phyloP scores from a whole-genome alignment of 1,140 invertebrate species.

The Aethina tumida region DNA sequence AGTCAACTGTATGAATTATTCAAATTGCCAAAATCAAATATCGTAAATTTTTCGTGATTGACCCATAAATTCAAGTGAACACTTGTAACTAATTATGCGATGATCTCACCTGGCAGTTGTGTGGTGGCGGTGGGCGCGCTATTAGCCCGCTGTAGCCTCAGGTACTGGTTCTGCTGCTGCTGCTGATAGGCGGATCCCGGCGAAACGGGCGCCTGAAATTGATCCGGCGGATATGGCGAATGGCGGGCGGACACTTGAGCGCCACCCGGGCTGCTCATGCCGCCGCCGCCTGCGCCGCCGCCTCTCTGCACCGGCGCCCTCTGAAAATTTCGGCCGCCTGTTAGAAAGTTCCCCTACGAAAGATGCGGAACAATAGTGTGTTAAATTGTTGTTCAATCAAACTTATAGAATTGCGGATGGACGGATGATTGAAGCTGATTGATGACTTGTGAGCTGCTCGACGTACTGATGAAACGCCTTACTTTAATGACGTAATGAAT shows the following conservation, averaged over 20 bases:
- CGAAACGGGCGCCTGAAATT: slow-evolving; percentile 45
- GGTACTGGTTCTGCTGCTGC: slow-evolving; percentile 47
- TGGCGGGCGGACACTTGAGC: slow-evolving; percentile 38
- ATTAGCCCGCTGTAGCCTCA: slow-evolving; percentile 51
- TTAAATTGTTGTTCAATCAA: no score
- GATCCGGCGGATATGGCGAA: slow-evolving; percentile 46
- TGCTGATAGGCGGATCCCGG: slow-evolving; percentile 41
- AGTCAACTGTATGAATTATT: no score
- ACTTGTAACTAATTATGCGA: no score
- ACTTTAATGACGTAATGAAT: no score
- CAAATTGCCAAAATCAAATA: no score
- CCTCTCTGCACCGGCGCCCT: slow-evolving; percentile 29
- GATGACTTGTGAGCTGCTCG: no score
- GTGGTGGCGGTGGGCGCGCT: slow-evolving; percentile 55
- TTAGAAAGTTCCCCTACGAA: slow-evolving; percentile 26
- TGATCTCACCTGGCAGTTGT: slow-evolving; percentile 58
- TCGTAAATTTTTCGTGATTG: no score
- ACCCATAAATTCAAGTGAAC: no score
- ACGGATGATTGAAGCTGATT: no score
- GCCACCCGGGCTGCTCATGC: slow-evolving; percentile 26
- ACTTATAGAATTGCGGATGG: no score
- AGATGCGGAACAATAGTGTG: no score
- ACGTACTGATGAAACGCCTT: slow-evolving; percentile 1
- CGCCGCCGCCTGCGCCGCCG: slow-evolving; percentile 26
- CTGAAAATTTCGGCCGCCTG: slow-evolving; percentile 28